phyloP scores from a whole-genome alignment of 2,888 invertebrate genomes.

The Dryococelus australis region DNA sequence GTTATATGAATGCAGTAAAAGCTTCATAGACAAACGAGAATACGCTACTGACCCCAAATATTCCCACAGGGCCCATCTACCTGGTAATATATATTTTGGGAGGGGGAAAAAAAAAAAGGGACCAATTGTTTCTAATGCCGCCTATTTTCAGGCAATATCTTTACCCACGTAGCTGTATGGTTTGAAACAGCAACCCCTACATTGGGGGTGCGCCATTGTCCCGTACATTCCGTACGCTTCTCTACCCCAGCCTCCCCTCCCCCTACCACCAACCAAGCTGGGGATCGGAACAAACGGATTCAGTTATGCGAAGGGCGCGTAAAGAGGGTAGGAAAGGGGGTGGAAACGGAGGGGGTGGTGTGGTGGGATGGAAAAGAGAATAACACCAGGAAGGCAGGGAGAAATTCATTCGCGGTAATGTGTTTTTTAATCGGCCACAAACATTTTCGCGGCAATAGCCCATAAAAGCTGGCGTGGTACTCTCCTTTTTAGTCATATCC shows the following conservation, averaged over 20 bases:
- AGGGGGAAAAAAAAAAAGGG: neutral
- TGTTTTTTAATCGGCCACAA: slow-evolving; percentile 39
- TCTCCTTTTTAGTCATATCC: slow-evolving; percentile 16
- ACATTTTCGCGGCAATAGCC: neutral
- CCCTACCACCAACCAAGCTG: too few relatives aligned
- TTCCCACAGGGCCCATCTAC: neutral
- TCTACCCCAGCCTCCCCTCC: neutral
- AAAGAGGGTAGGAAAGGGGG: neutral
- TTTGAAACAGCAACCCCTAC: neutral
- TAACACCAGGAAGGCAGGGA: slow-evolving; percentile 1
- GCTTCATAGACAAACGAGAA: neutral
- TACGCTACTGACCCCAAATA: neutral
- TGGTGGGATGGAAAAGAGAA: neutral
- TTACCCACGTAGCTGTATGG: neutral
- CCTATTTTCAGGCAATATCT: slow-evolving; percentile 1
- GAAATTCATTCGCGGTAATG: slow-evolving; percentile 49
- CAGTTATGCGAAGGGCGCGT: neutral
- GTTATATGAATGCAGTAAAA: too few relatives aligned
- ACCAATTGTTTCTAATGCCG: neutral
- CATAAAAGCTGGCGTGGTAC: slow-evolving; percentile 5
- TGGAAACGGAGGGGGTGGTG: neutral
- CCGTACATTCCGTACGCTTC: neutral
- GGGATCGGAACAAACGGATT: neutral
- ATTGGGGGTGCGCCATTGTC: neutral
- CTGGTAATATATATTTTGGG: neutral